Evolutionary conservation across 2,888 invertebrate species (phyloP), one percentile per base, ranked within the genome.

Genomic region (Perithous albicinctus): DNA sequence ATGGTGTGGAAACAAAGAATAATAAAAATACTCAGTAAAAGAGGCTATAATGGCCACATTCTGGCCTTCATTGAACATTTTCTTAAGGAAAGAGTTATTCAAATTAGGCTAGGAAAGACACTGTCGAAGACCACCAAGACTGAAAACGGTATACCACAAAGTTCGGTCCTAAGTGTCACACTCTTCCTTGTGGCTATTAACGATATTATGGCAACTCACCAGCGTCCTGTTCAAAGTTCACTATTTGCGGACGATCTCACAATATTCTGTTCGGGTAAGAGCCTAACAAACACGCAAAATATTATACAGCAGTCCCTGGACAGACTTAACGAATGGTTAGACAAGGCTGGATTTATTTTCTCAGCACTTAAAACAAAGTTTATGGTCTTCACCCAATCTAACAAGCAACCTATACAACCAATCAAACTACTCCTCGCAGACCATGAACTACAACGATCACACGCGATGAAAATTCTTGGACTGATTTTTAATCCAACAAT

Each of bases 171-270:
- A 0, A 80, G 80, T 35, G 66, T 66, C 0, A 70, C 66, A 0
- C 48, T 77, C 7, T 80, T 80, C 29, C 18, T n/a, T n/a, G n/a
- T n/a, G n/a, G n/a, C n/a, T n/a, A n/a, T n/a, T n/a, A n/a, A n/a
- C n/a, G n/a, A n/a, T n/a, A n/a, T n/a, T n/a, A n/a, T n/a, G n/a
- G n/a, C n/a, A n/a, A n/a, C n/a, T n/a, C n/a, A n/a, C n/a, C n/a
- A n/a, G n/a, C n/a, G n/a, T n/a, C n/a, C n/a, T n/a, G n/a, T n/a
- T n/a, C n/a, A n/a, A n/a, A n/a, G 64, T 0, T 26, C 29, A 0
- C 18, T 63, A 12, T 72, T 38, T 26, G 78, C 67, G 2, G 78
- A 78, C 35, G 80, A 80, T 38, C 38, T 80, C 2, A 69, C 74
- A 0, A 54, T 83, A 5, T 70, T 32, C 12, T 79, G 73, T 35